These are phyloP conservation scores for Thyatira batis DNA, from an alignment of 2,888 invertebrate genomes.

Conservation along the genomic window DNA sequence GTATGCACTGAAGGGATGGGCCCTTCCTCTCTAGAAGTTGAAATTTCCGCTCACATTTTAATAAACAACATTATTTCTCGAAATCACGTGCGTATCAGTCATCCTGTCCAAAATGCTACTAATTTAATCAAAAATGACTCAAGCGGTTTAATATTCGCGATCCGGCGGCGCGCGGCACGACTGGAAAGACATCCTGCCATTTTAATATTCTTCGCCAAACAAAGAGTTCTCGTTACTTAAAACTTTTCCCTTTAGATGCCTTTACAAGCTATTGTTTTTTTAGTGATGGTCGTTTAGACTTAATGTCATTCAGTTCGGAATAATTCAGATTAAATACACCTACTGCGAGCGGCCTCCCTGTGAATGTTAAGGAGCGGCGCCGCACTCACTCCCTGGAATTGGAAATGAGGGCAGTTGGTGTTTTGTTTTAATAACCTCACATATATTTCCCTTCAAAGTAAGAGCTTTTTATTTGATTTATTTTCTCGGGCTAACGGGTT, in stretches of 20 bases:
- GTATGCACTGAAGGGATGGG: conserved; percentile 61
- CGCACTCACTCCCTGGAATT: conserved; percentile 63
- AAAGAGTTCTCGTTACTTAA: conserved; percentile 60
- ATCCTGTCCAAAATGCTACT: conserved; percentile 74
- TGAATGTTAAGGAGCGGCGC: conserved; percentile 67
- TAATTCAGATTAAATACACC: conserved; percentile 79
- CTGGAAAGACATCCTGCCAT: conserved; percentile 54
- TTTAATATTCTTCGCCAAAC: conserved; percentile 71
- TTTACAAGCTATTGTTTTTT: conserved; percentile 63
- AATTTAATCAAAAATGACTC: conserved; percentile 72
- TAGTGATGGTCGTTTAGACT: conserved; percentile 60
- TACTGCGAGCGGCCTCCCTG: conserved; percentile 61
- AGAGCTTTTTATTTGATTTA: conserved; percentile 71
- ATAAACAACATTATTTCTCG: conserved; percentile 65
- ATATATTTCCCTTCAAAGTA: conserved; percentile 71
- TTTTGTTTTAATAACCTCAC: conserved; percentile 76
- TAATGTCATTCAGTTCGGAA: conserved; percentile 73
- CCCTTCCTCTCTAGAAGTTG: conserved; percentile 75
- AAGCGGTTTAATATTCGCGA: conserved; percentile 65
- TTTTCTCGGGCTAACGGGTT: conserved; percentile 41
- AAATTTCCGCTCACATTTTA: conserved; percentile 75
- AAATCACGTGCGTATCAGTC: conserved; percentile 70
- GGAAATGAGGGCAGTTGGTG: conserved; percentile 67
- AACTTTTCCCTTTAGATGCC: conserved; percentile 56
- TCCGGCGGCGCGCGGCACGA: conserved; percentile 54